phyloP scores from a whole-genome alignment of 2,797 vertebrate species.

The Bovichtus diacanthus region DNA sequence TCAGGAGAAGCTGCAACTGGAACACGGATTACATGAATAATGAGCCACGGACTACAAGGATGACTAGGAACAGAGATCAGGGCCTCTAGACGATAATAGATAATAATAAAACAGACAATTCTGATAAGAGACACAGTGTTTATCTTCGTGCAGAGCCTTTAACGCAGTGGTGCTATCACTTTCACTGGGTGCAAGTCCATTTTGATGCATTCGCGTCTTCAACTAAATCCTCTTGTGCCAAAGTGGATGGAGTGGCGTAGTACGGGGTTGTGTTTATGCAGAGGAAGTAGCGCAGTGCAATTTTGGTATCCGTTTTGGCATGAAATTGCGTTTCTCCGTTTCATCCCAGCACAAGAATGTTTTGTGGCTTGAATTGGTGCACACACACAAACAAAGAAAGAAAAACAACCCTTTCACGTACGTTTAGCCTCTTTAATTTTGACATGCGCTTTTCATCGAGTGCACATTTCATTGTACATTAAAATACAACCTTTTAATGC shows the following conservation, averaged over 20 bases:
- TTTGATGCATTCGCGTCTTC: conserved; percentile 28
- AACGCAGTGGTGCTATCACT: conserved; percentile 22
- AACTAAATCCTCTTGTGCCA: conserved; percentile 32
- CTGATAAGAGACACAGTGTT: conserved; percentile 49
- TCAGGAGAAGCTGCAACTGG: conserved; percentile 78
- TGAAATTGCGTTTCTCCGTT: conserved; percentile 31
- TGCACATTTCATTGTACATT: conserved; percentile 38
- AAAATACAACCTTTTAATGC: conserved; percentile 46
- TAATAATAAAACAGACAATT: conserved; percentile 53
- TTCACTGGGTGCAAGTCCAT: conserved; percentile 18
- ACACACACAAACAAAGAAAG: not conserved
- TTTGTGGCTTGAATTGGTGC: conserved; percentile 13
- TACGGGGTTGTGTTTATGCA: conserved; percentile 29
- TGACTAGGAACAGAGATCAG: conserved; percentile 72
- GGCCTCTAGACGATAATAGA: conserved; percentile 55
- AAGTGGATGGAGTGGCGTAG: conserved; percentile 26
- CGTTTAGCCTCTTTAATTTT: conserved; percentile 25
- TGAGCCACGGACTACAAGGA: conserved; percentile 79
- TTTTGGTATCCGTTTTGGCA: conserved; percentile 27
- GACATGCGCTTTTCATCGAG: conserved; percentile 55
- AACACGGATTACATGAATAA: conserved; percentile 85
- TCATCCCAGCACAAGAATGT: conserved; percentile 16
- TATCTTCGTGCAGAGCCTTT: conserved; percentile 40
- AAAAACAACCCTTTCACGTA: conserved; percentile 14
- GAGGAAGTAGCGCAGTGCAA: conserved; percentile 17